Base-by-base conservation (phyloP, 2,113 vertebrate genomes). In the Mesitornis unicolor region DNA sequence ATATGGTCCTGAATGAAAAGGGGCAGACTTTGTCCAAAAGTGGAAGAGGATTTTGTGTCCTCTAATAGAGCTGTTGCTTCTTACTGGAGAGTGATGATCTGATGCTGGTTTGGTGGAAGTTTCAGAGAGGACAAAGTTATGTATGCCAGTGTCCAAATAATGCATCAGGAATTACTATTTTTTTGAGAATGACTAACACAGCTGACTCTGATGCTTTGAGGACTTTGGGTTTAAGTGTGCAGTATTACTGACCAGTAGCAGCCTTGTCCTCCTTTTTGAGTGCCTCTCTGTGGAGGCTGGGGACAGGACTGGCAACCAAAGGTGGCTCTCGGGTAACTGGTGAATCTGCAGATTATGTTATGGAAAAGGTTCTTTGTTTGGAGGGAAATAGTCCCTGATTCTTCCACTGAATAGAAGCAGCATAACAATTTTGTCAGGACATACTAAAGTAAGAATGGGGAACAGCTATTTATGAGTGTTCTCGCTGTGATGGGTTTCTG, bases 381-480 rank as follows among this genome's bases (percentile, higher is more conserved):
- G 64, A 89, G 57, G 76, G 89, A 95, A 94, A 80, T 63, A 91
- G 8, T 90, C 64, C 53, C 42, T 92, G 81, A 51, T 83, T 91
- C 89, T 85, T 73, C 24, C 48, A 65, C 10, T 94, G 73, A 96
- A 79, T 84, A 95, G 84, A 90, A 69, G 28, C 25, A 80, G 43
- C 61, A 11, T 84, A 76, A 87, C 71, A 81, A 45, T 48, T 24
- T 75, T 88, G 40, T 42, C 31, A 59, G 82, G 53, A 47, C 22
- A 19, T 80, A 51, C 10, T 96, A 74, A 94, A 96, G 69, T 79
- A 96, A 88, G 31, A 87, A 51, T 0, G 4, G 31, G 4, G 3
- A 22, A 31, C 8, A 9, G 10, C 26, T 81, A 20, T 19, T 69
- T 64, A 12, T 1, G 20, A 90, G 11, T 28, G 20, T 59, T 86